Base-by-base conservation (phyloP, 1,140 invertebrate species). In the Zaprionus capensis region DNA sequence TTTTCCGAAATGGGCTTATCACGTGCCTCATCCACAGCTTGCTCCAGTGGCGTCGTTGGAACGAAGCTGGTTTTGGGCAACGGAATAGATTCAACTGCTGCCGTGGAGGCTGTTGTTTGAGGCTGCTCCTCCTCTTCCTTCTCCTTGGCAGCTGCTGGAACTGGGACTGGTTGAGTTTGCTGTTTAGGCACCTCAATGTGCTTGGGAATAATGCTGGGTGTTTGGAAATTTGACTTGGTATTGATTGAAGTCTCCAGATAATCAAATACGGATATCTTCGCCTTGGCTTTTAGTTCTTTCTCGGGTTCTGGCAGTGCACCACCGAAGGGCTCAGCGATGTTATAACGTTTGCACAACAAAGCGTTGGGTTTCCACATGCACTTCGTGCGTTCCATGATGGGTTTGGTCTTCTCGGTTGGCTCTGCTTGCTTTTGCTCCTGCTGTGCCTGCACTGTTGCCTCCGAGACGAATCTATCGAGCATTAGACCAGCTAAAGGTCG, bases 281-380 rank as follows among this genome's bases (percentile, higher is more conserved):
- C n/a, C 57, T 76, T 96, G 0, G 93, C 92, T 92, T 95, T 94
- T 67, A 95, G 94, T 75, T 95, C 93, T 9, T 93, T 93, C 72
- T 93, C 88, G 11, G 75, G 49, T 38, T 94, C 93, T 80, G 72
- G 69, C 75, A 92, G 53, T 20, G 77, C 80, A 9, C 93, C 94
- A 3, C 92, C 93, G 51, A 95, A 96, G 0, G 98, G 97, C 93
- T 99, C 96, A 0, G 98, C 96, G 11, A 99, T 96, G 92, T 99
- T 99, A 88, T 99, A 99, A 46, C 98, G 94, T 88, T 98, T 98
- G 90, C 97, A 99, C 0, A 99, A 93, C 15, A 99, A 86, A 62
- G 95, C 94, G 62, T 96, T 95, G 2, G 99, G 99, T 81, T 96
- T 95, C 99, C 99, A 99, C 66, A 95, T 94, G 7, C 90, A 92